Conservation (phyloP, 2,888 invertebrate species). For the Pteria penguin region DNA sequence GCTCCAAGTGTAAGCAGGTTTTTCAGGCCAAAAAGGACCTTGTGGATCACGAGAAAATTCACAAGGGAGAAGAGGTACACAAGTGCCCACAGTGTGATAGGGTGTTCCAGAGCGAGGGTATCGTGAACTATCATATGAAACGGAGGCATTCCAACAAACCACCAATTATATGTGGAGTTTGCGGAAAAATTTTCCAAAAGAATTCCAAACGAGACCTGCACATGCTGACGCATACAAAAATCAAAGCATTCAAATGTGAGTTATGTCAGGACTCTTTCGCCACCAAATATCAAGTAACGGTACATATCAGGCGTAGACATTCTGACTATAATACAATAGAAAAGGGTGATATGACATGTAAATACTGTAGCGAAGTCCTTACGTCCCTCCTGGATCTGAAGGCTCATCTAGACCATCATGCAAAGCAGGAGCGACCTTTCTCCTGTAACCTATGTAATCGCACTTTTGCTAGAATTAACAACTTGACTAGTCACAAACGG, state of each 20-base stretch:
- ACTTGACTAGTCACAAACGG: neutral
- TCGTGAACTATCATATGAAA: neutral
- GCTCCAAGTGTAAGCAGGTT: neutral
- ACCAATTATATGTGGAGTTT: neutral
- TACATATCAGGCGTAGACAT: neutral
- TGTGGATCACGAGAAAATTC: neutral
- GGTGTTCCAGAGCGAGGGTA: neutral
- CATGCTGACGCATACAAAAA: neutral
- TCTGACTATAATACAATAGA: neutral
- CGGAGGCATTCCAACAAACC: neutral
- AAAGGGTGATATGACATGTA: neutral
- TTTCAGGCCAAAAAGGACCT: neutral
- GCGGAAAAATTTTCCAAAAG: neutral
- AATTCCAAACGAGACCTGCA: neutral
- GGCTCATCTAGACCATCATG: neutral
- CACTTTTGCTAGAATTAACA: neutral
- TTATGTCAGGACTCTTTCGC: neutral
- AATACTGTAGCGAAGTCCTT: neutral
- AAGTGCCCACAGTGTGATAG: neutral
- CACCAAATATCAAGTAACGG: neutral
- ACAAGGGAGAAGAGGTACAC: neutral
- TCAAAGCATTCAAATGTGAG: neutral
- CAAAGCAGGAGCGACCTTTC: neutral
- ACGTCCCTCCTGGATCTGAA: neutral
- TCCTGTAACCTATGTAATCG: neutral